Conservation (phyloP, 2,113 vertebrate genomes). For the Gopherus evgoodei region DNA sequence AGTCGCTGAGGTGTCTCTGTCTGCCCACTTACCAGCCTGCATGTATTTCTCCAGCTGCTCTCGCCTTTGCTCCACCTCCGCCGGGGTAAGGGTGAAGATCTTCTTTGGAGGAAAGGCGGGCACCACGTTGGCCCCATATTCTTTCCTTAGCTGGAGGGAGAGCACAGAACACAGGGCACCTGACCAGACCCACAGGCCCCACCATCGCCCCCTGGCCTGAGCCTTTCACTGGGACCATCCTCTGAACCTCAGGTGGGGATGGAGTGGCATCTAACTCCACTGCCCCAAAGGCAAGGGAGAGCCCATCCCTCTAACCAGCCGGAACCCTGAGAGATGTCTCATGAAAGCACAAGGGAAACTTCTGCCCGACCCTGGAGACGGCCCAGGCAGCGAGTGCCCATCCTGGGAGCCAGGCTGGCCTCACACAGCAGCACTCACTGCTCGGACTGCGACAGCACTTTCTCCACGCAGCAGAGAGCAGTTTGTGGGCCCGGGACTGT, state of each 20-base stretch:
- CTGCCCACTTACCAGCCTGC: constrained; percentile 91
- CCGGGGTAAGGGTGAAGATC: constrained; percentile 95
- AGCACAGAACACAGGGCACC: constrained; percentile 10
- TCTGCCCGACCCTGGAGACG: too few species aligned
- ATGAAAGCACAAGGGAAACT: too few species aligned
- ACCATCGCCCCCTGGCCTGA: background rate
- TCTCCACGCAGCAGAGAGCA: background rate
- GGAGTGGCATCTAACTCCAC: background rate
- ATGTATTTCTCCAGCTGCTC: constrained; percentile 99
- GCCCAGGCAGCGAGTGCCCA: too few species aligned
- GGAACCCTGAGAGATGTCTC: too few species aligned
- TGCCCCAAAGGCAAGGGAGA: background rate
- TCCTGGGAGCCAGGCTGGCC: too few species aligned
- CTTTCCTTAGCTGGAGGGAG: constrained; percentile 89
- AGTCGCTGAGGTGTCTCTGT: background rate
- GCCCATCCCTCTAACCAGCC: too few species aligned
- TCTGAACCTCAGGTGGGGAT: background rate
- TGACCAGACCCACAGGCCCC: background rate
- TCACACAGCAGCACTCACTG: background rate
- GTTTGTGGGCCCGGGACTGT: too few species aligned
- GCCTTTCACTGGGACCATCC: background rate
- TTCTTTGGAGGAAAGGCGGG: constrained; percentile 98
- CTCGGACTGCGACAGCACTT: background rate
- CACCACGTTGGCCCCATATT: constrained; percentile 94
- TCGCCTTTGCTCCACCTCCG: constrained; percentile 94